Conservation (phyloP, 2,113 vertebrate species). For the Casuarius casuarius region DNA sequence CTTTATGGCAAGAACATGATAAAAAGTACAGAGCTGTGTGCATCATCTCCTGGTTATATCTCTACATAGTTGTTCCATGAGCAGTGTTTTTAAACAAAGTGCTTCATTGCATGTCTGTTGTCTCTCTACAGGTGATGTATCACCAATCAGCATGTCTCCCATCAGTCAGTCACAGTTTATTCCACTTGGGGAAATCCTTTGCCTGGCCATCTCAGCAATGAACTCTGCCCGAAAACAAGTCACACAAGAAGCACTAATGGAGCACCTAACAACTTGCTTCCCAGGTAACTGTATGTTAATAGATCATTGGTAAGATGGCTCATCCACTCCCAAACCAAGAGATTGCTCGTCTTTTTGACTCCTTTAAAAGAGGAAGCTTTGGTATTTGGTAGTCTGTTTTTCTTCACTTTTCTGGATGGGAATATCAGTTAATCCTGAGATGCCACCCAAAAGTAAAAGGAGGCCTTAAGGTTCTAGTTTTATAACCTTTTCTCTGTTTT, state of each 20-base stretch:
- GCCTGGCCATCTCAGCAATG: constrained; percentile 98
- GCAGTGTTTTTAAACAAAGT: not conserved
- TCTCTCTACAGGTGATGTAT: constrained; percentile 94
- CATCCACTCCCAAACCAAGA: not conserved
- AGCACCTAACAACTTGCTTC: constrained; percentile 96
- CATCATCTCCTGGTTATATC: not conserved
- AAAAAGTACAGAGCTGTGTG: not conserved
- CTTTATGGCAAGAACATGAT: not conserved
- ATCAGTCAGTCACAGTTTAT: constrained; percentile 99
- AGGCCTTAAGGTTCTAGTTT: not conserved
- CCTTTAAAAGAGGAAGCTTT: not conserved
- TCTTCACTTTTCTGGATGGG: not conserved
- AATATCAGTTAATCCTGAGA: not conserved
- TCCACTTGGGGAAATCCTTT: constrained; percentile 97
- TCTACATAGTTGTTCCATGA: not conserved
- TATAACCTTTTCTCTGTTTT: not conserved
- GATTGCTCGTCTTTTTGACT: not conserved
- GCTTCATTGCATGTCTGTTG: constrained; percentile 35
- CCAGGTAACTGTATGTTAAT: constrained; percentile 85
- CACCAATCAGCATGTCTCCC: constrained; percentile 99
- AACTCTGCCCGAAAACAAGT: constrained; percentile 96
- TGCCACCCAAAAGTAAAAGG: not conserved
- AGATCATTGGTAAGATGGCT: not conserved
- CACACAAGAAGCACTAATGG: constrained; percentile 96
- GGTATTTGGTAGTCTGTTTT: not conserved